Evolutionary conservation across 2,113 vertebrate species (phyloP).

Genomic region (Martes martes): DNA sequence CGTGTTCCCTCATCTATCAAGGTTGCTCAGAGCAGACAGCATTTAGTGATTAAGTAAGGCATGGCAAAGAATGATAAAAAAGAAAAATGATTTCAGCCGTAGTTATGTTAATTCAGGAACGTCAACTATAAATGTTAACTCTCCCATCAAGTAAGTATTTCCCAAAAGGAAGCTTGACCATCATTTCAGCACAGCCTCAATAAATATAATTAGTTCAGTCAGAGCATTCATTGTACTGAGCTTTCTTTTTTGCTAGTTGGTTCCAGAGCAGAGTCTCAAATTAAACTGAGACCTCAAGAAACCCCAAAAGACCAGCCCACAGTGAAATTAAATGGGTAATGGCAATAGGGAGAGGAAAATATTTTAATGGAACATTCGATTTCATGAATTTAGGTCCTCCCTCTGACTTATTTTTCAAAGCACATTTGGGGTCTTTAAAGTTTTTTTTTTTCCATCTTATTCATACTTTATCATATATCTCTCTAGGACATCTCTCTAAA

Average conservation of each 20-base stretch:
- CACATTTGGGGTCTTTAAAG: background rate
- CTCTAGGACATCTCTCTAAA: background rate
- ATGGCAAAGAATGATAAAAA: conserved; percentile 78
- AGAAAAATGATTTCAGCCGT: conserved; percentile 75
- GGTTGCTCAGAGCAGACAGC: conserved; percentile 68
- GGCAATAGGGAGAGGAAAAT: background rate
- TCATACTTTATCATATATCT: background rate
- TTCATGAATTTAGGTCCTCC: conserved; percentile 13
- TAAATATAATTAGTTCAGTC: conserved; percentile 50
- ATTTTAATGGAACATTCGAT: conserved; percentile 3
- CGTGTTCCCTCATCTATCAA: conserved; percentile 74
- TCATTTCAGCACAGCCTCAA: conserved; percentile 33
- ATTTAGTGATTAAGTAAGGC: conserved; percentile 74
- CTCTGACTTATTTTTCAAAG: background rate
- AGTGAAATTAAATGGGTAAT: conserved; percentile 19
- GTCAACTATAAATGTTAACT: conserved; percentile 65
- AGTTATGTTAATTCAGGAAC: conserved; percentile 73
- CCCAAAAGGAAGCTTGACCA: conserved; percentile 58
- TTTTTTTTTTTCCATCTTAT: background rate
- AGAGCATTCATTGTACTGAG: background rate
- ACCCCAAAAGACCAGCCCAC: background rate
- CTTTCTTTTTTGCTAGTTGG: background rate
- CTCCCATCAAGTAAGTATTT: conserved; percentile 54
- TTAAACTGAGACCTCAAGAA: conserved; percentile 47
- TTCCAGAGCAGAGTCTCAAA: conserved; percentile 32